phyloP scores from a whole-genome alignment of 1,140 invertebrate species.

The Panagrolaimus sp. region DNA sequence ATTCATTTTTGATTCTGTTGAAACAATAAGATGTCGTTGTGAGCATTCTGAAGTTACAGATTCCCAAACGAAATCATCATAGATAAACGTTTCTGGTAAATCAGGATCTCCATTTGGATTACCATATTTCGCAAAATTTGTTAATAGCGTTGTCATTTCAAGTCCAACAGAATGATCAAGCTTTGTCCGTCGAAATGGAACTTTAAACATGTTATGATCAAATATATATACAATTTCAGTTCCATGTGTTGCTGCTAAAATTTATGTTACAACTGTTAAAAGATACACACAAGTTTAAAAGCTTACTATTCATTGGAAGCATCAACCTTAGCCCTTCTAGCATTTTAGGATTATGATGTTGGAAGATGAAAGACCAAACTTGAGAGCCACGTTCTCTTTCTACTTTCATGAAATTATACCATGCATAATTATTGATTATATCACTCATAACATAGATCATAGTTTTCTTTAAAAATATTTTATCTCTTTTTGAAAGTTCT shows the following conservation, averaged over 20 bases:
- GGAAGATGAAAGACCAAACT: constrained; percentile 6
- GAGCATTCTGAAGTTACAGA: neutral
- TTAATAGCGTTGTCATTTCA: constrained; percentile 20
- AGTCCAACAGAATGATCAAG: constrained; percentile 28
- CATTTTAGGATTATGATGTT: constrained; percentile 17
- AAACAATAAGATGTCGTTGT: neutral
- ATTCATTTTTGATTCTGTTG: neutral
- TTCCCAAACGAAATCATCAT: neutral
- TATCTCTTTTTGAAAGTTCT: constrained; percentile 8
- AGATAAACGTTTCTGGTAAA: neutral
- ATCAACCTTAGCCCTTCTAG: constrained; percentile 14
- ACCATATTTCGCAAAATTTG: constrained; percentile 48
- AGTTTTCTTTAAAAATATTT: neutral
- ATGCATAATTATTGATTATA: constrained; percentile 1
- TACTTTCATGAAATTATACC: constrained; percentile 14
- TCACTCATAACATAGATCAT: neutral
- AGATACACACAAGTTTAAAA: constrained; percentile 11
- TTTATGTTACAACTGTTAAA: neutral
- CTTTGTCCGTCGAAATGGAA: constrained; percentile 22
- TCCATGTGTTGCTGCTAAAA: constrained; percentile 40
- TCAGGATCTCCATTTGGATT: constrained; percentile 30
- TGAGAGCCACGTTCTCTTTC: neutral
- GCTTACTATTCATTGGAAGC: constrained; percentile 23
- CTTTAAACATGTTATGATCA: constrained; percentile 30
- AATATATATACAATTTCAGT: constrained; percentile 38